Evolutionary conservation across 1,140 invertebrate genomes (phyloP).

Genomic region (Sipha flava): DNA sequence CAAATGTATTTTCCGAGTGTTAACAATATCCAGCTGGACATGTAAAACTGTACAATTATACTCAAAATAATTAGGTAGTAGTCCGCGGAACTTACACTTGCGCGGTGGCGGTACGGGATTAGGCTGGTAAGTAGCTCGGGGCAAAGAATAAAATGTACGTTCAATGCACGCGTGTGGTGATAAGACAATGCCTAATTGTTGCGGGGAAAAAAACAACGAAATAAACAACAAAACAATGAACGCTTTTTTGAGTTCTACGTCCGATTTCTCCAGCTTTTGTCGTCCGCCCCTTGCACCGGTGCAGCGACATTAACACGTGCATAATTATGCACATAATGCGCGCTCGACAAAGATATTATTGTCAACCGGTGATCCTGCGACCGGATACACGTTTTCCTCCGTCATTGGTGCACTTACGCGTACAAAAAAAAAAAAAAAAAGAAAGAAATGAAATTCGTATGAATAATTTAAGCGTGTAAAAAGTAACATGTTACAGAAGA

Average conservation of each 20-base stretch:
- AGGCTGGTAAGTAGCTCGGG: no score
- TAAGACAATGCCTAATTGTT: background rate
- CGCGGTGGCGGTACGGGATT: background rate
- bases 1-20: no score
- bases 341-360: background rate
- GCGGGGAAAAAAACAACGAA: background rate
- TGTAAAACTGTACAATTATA: no score
- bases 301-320: background rate
- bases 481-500: no score
- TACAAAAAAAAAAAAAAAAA: no score
- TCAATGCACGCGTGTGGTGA: background rate
- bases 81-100: background rate
- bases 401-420: background rate
- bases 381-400: background rate
- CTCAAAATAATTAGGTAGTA: no score
- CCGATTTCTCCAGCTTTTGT: background rate
- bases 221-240: slow-evolving; percentile 6
- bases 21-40: no score
- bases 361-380: background rate
- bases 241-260: background rate
- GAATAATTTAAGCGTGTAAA: no score
- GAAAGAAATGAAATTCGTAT: no score
- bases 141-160: background rate
- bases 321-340: no score
- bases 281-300: background rate